Base-by-base conservation (phyloP, 1,140 invertebrate species). In the Cyphomyrmex costatus region DNA sequence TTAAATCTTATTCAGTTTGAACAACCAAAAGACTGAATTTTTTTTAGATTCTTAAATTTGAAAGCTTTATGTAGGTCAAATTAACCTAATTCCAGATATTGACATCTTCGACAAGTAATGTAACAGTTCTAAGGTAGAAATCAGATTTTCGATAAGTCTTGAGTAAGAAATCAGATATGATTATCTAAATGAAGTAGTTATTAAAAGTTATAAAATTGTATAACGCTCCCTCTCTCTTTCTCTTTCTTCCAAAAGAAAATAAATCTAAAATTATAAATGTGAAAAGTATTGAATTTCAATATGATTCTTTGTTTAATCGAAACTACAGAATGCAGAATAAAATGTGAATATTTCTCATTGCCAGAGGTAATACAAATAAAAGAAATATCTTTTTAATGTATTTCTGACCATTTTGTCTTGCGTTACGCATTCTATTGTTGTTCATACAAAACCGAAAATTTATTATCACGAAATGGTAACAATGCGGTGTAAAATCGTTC, bases 161-260 rank as follows among this genome's bases (percentile, higher is more conserved):
- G n/a, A 63, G 8, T 21, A 12, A 10, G 8, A 56, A 56, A 70
- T 80, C 3, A 27, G 3, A 24, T 56, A 53, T 36, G 16, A 53
- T 12, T 51, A 10, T 24, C 6, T 24, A 27, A 53, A 27, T 80
- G 6, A 42, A 56, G 51, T 42, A 19, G 19, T 80, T 80, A 79
- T n/a, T 79, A 21, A 70, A 1, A 1, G 10, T 33, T n/a, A 4
- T 27, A n/a, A 56, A 56, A 70, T n/a, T 42, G 6, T 7, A 42
- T 30, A 21, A 70, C 1, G 16, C 0, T 10, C 36, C 10, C 36
- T 42, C 8, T 42, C 3, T 10, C 10, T 42, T 7, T 42, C 3
- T 42, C 36, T 42, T 8, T 42, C 10, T 42, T 2, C 36, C 1
- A 58, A 21, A 80, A 56, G 21, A 42, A 49, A 53, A 24, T 53